Base-by-base conservation (phyloP, 2,888 invertebrate genomes). In the Dolichopus griseipennis region DNA sequence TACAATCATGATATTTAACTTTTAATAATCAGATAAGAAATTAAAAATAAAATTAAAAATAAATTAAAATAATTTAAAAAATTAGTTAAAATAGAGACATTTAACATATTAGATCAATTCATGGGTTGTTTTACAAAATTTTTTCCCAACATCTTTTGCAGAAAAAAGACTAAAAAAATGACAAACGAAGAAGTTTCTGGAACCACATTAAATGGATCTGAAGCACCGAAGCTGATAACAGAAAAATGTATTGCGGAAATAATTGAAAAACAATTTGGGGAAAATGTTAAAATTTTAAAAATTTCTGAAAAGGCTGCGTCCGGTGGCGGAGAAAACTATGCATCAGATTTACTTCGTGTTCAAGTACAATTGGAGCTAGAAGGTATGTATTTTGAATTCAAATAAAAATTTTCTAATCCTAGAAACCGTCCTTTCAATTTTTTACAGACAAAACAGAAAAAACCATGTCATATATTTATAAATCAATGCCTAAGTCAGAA, bases 281-380 rank as follows among this genome's bases (percentile, higher is more conserved):
- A 73, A 18, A 76, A 73, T 15, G 71, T 73, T 27, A 64, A 67
- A 62, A 73, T 78, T 3, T 70, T 67, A 4, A 66, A 73, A 21
- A 77, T 75, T 52, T 18, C 70, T 1, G 66, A 74, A 10, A 69
- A 69, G 15, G 69, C 73, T 18, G 73, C 75, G 0, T 73, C 73
- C 1, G 73, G 72, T 5, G 67, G 74, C 7, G 78, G 76, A 1
- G 80, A 79, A 68, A 80, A 79, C 67, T 80, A 75, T 71, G 73
- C 75, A 27, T 76, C 78, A 0, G 64, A 76, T 0, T 74, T 79
- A 72, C 67, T 76, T 4, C 72, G 75, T 63, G 69, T 77, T 9
- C 67, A 69, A 66, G 72, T 78, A 10, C 75, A 73, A 9, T 71
- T 74, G 1, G 71, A 74, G 68, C 69, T 75, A 9, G 70, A 70